Percentiles rank a stretch among this genome's conserved stretches.
These are phyloP conservation scores for Mobula birostris DNA, from an alignment of 2,113 vertebrate species.

Conservation along the genomic window DNA sequence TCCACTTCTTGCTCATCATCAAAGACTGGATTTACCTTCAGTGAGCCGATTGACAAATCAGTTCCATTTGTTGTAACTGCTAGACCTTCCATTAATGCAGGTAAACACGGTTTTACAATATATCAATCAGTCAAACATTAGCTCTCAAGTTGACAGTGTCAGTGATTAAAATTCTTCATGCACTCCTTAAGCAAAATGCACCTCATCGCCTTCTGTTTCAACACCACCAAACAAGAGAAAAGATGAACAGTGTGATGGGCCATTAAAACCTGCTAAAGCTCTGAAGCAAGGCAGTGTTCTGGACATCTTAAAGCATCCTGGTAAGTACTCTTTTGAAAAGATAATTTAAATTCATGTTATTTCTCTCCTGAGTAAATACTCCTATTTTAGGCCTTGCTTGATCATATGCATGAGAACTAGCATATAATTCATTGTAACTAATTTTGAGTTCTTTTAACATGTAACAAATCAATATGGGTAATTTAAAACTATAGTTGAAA, in stretches of 20 bases:
- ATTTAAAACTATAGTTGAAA: no score
- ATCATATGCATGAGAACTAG: not conserved
- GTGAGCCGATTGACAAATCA: constrained; percentile 79
- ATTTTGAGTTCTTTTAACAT: not conserved
- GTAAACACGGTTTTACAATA: constrained; percentile 49
- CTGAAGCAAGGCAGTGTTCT: constrained; percentile 91
- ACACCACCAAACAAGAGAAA: constrained; percentile 54
- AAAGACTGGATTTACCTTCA: constrained; percentile 86
- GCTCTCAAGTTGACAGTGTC: not conserved
- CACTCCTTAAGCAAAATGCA: constrained; percentile 44
- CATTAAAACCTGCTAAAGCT: constrained; percentile 72
- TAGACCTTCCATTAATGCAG: constrained; percentile 51
- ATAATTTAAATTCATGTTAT: not conserved
- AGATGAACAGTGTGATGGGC: constrained; percentile 66
- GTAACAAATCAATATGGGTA: not conserved
- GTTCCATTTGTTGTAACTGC: constrained; percentile 57
- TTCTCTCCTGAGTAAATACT: not conserved
- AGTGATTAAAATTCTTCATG: not conserved
- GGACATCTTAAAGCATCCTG: constrained; percentile 80
- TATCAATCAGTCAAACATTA: not conserved
- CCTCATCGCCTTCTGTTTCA: constrained; percentile 43
- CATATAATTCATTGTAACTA: no score
- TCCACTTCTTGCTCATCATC: not conserved
- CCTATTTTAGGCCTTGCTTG: not conserved
- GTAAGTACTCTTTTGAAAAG: constrained; percentile 54